phyloP scores from a whole-genome alignment of 2,888 invertebrate species.

The Amphimallon solstitiale region DNA sequence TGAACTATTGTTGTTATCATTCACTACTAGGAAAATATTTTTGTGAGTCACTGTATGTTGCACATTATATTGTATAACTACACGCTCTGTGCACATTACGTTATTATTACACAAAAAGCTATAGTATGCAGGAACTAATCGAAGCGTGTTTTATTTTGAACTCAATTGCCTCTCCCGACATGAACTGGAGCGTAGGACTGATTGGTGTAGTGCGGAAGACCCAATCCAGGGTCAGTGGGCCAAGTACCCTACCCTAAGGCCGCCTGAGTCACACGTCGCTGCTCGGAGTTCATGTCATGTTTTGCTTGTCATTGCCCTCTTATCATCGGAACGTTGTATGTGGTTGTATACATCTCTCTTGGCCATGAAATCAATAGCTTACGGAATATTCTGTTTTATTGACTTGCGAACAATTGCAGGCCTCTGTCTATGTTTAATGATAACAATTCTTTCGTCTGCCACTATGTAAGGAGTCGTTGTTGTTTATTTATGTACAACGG shows the following conservation, averaged over 20 bases:
- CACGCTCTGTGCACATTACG: not conserved
- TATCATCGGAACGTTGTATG: constrained; percentile 9
- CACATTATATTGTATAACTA: not conserved
- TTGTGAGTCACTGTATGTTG: too few relatives aligned
- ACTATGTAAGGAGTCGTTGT: too few relatives aligned
- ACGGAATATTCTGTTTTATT: too few relatives aligned
- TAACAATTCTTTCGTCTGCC: too few relatives aligned
- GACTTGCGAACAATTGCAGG: too few relatives aligned
- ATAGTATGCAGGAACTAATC: not conserved
- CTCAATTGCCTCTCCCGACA: not conserved
- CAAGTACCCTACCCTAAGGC: constrained; percentile 38
- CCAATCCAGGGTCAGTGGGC: constrained; percentile 40
- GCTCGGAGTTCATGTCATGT: not conserved
- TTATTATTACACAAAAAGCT: not conserved
- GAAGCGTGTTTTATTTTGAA: not conserved
- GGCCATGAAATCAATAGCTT: not conserved
- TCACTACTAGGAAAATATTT: too few relatives aligned
- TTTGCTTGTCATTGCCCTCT: constrained; percentile 29
- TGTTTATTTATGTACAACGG: too few relatives aligned
- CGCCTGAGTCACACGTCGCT: constrained; percentile 7
- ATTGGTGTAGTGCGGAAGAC: constrained; percentile 17
- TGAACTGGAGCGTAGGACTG: constrained; percentile 23
- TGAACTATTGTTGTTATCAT: too few relatives aligned
- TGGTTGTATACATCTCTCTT: not conserved
- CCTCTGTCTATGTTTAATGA: too few relatives aligned